Conservation (phyloP, 2,113 vertebrate genomes). For the Pogona vitticeps region DNA sequence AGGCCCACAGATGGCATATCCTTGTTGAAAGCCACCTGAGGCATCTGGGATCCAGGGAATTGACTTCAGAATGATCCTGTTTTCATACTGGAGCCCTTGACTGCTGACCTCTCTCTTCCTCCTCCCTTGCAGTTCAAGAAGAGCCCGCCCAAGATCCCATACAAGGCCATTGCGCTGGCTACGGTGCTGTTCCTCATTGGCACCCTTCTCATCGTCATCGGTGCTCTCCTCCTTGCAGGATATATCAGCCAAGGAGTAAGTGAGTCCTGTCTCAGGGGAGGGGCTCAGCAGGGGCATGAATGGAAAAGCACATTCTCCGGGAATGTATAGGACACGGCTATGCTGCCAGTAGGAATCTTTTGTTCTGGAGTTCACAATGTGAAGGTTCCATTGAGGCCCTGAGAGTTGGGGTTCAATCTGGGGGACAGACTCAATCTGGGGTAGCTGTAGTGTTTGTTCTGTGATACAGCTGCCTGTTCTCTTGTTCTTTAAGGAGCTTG, state of each 20-base stretch:
- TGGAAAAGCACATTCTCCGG: background rate
- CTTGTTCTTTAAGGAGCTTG: background rate
- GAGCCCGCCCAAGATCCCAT: conserved; percentile 96
- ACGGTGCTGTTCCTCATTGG: conserved; percentile 92
- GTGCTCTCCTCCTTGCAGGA: conserved; percentile 89
- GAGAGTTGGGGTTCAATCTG: background rate
- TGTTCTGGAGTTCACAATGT: background rate
- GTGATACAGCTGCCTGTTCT: background rate
- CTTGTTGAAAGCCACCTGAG: background rate
- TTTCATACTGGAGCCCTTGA: background rate
- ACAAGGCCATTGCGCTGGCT: conserved; percentile 94
- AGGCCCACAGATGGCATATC: background rate
- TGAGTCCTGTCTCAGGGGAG: background rate
- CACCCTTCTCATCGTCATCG: conserved; percentile 91
- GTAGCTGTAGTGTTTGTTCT: background rate
- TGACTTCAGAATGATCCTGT: too few relatives aligned
- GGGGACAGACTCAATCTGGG: background rate
- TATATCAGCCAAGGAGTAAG: conserved; percentile 93
- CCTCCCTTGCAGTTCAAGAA: conserved; percentile 87
- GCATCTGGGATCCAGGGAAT: too few relatives aligned
- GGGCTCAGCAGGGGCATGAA: background rate
- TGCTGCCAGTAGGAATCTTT: background rate
- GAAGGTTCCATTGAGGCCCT: too few relatives aligned
- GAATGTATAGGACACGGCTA: background rate
- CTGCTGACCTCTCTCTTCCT: background rate